Percentiles rank a stretch among this genome's conserved stretches.
Conservation (phyloP, 2,113 vertebrate genomes). For the Gobio gobio region DNA sequence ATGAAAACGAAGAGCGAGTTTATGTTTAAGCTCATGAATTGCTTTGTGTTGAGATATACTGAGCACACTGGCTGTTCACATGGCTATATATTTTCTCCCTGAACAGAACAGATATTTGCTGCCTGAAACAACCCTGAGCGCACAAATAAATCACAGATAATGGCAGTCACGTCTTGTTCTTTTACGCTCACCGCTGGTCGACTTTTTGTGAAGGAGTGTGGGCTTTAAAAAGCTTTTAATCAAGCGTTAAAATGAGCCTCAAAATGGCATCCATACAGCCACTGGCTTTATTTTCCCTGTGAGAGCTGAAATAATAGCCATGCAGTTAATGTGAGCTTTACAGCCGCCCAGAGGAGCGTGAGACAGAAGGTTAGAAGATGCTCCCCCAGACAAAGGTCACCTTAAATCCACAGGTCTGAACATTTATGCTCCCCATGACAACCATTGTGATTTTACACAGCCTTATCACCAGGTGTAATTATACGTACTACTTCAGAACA, state of each 20-base stretch:
- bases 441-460: slow-evolving; percentile 62
- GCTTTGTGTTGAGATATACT: slow-evolving; percentile 20
- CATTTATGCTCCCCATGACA: slow-evolving; percentile 61
- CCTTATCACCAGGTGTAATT: slow-evolving; percentile 63
- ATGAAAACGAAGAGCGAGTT: slow-evolving; percentile 3
- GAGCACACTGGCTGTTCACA: background rate
- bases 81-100: background rate
- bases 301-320: slow-evolving; percentile 57
- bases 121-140: background rate
- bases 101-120: background rate
- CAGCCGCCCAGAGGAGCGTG: slow-evolving; percentile 55
- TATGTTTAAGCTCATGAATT: slow-evolving; percentile 16
- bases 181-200: background rate
- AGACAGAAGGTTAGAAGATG: slow-evolving; percentile 51
- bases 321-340: slow-evolving; percentile 62
- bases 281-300: slow-evolving; percentile 56
- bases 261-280: slow-evolving; percentile 44
- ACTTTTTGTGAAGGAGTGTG: background rate
- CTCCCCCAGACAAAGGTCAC: slow-evolving; percentile 58
- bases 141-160: slow-evolving; percentile 3
- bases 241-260: slow-evolving; percentile 36
- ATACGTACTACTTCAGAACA: slow-evolving; percentile 53
- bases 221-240: slow-evolving; percentile 42
- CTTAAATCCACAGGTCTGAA: slow-evolving; percentile 65
- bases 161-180: slow-evolving; percentile 1